Evolutionary conservation across 2,888 invertebrate genomes (phyloP), one percentile per base, ranked within the genome.

Genomic region (Gibbula magus): DNA sequence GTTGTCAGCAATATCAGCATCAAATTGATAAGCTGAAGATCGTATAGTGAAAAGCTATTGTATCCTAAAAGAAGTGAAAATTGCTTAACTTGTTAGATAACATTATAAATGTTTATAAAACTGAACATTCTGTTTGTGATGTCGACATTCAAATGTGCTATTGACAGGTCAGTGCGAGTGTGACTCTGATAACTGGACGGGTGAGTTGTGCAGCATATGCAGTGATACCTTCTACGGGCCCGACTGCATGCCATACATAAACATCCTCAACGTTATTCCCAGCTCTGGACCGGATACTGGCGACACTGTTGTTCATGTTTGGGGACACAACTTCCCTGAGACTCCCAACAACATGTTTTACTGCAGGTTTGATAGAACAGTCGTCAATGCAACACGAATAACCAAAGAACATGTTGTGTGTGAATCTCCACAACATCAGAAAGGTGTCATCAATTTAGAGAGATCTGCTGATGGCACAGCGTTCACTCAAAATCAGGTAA

Each of bases 261-360:
- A 75, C 16, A 39, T 75, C 53, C 32, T 75, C 13, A 29, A 54
- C 54, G 35, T 75, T 16, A 54, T 75, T n/a, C 84, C 84, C 29
- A 32, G 73, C 39, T 29, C 53, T 61, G 81, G 80, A 0, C 77
- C 78, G 0, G 82, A 84, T 75, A 74, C 78, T 5, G 82, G 84
- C 7, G 80, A 78, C 16, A 79, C 80, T 2, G 70, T 32, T 8
- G 80, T 86, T 13, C 83, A 84, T 66, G 75, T 84, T n/a, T 78
- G 80, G 70, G 86, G 86, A 5, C 84, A 83, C 67, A 86, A 86
- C 78, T 85, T 86, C 54, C 85, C 85, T 2, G 80, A 84, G 54
- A 79, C 81, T 4, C 45, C 75, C 5, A 79, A 76, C 32, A 75
- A 74, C 25, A 20, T 78, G 0, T 86, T 85, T 74, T 78, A 29